These are phyloP conservation scores for Apeltes quadracus DNA, from an alignment of 2,113 vertebrate species.

Conservation along the genomic window DNA sequence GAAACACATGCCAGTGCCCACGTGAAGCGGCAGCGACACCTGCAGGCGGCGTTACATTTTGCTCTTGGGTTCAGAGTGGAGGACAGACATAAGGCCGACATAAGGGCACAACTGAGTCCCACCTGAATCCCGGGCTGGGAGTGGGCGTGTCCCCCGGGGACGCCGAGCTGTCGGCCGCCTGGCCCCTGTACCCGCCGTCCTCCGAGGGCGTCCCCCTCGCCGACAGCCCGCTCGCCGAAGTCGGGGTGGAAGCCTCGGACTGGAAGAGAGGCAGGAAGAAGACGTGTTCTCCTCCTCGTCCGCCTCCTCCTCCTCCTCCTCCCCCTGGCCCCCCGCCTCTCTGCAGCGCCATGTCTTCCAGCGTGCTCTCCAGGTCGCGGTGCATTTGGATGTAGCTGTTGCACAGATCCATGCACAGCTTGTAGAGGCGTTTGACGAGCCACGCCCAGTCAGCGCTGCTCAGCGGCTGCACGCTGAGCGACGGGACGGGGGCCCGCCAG, in stretches of 20 bases:
- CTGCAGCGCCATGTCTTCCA: conserved; percentile 81
- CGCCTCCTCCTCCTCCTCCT: conserved; percentile 6
- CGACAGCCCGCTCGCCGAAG: conserved; percentile 83
- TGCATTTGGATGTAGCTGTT: conserved; percentile 97
- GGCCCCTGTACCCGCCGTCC: conserved; percentile 82
- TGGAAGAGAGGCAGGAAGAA: conserved; percentile 91
- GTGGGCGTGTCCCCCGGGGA: conserved; percentile 80
- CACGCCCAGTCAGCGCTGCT: conserved; percentile 94
- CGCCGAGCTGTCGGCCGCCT: conserved; percentile 65
- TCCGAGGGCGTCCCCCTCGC: conserved; percentile 89
- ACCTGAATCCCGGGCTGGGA: conserved; percentile 71
- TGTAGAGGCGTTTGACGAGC: conserved; percentile 92
- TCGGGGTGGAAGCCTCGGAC: conserved; percentile 90
- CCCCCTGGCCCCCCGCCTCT: conserved; percentile 63
- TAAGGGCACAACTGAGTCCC: background rate
- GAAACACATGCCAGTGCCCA: background rate
- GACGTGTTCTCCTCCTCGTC: conserved; percentile 74
- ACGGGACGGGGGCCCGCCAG: conserved; percentile 87
- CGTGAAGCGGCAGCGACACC: background rate
- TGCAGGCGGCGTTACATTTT: background rate
- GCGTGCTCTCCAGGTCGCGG: conserved; percentile 87
- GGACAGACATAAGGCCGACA: background rate
- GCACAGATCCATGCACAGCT: conserved; percentile 94
- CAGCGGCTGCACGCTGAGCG: conserved; percentile 87
- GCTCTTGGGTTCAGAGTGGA: background rate